Evolutionary conservation across 2,797 vertebrate species (phyloP).

Genomic region (Hippoglossus hippoglossus): DNA sequence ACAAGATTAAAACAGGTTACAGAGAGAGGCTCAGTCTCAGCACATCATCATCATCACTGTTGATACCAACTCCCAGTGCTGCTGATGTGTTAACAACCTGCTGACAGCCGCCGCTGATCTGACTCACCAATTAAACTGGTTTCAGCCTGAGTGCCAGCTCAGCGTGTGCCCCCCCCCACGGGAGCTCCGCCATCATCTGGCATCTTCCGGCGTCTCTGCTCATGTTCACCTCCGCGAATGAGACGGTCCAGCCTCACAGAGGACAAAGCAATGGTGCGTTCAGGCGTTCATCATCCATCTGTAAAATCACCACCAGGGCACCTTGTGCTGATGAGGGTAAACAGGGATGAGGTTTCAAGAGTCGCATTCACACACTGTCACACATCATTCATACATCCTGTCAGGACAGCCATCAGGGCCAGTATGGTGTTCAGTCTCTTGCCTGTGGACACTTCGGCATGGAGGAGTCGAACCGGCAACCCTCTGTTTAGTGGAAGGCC

Average conservation of each 20-base stretch:
- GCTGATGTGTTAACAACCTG: slow-evolving; percentile 54
- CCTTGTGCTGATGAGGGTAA: too few relatives aligned
- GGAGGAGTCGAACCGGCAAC: too few relatives aligned
- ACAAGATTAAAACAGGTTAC: too few relatives aligned
- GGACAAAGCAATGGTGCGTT: neutral
- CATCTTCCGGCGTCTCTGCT: neutral
- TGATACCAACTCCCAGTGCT: slow-evolving; percentile 32
- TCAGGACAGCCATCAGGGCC: too few relatives aligned
- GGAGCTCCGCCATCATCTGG: slow-evolving; percentile 1
- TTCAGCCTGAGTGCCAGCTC: slow-evolving; percentile 12
- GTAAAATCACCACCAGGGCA: neutral
- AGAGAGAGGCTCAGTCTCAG: neutral
- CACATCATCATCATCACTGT: neutral
- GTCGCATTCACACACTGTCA: too few relatives aligned
- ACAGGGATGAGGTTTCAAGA: too few relatives aligned
- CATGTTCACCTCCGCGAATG: neutral
- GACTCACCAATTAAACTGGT: slow-evolving; percentile 54
- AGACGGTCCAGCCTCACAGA: neutral
- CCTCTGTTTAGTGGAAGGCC: too few relatives aligned
- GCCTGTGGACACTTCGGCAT: too few relatives aligned
- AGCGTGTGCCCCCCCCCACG: neutral
- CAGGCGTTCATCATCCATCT: neutral
- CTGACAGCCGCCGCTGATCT: slow-evolving; percentile 27
- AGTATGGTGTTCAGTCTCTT: too few relatives aligned
- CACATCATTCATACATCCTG: too few relatives aligned